phyloP scores from a whole-genome alignment of 2,113 vertebrate species.

The Mirza zaza region DNA sequence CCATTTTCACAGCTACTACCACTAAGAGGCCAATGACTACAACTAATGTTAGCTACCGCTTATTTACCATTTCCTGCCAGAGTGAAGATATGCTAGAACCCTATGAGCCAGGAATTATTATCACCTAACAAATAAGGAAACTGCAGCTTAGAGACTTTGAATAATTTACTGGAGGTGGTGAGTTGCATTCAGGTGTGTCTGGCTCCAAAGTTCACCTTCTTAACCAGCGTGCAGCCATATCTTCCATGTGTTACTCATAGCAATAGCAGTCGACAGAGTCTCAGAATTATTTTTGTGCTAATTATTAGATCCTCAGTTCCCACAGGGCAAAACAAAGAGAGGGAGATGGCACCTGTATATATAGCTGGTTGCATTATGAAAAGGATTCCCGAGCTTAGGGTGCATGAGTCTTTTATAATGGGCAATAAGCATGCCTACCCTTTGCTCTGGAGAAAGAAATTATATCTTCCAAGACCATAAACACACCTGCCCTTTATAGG shows the following conservation, averaged over 20 bases:
- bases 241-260: background rate
- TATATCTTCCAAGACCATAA: background rate
- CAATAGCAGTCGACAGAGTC: background rate
- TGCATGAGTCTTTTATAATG: background rate
- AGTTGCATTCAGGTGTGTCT: background rate
- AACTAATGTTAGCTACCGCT: background rate
- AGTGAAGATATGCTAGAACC: background rate
- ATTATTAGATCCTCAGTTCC: background rate
- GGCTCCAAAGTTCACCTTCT: background rate
- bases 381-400: background rate
- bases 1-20: background rate
- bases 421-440: background rate
- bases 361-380: background rate
- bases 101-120: background rate
- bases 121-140: background rate
- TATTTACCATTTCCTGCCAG: background rate
- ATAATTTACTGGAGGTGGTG: background rate
- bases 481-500: background rate
- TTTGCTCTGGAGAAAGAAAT: background rate
- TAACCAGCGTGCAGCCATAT: rapidly evolving
- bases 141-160: background rate
- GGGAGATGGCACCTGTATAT: background rate
- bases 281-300: background rate
- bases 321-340: background rate
- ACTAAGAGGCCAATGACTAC: background rate